A percentile compares a stretch with the other conserved stretches of the same genome.
phyloP scores from a whole-genome alignment of 92 coral and sea anemone genomes.

The Chrysogorgia sp. region DNA sequence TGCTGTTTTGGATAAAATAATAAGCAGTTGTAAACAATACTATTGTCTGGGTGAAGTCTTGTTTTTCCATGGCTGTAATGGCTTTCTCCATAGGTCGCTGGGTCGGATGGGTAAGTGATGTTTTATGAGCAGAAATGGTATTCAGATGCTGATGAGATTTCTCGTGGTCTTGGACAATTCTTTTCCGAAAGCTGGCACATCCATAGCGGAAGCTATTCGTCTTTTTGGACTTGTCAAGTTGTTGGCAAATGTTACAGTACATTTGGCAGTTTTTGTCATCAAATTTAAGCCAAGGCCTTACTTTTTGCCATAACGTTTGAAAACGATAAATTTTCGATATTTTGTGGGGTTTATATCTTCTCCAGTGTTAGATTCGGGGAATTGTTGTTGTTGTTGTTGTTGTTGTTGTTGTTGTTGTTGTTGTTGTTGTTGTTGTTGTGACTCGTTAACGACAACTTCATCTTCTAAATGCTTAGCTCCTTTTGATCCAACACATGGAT shows the following conservation, averaged over 20 bases:
- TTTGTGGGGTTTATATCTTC: too few species aligned
- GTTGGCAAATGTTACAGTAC: constrained; percentile 37
- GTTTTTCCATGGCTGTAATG: constrained; percentile 61
- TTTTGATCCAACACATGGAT: too few species aligned
- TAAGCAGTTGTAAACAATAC: constrained; percentile 55
- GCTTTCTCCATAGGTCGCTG: constrained; percentile 56
- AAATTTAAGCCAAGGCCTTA: constrained; percentile 19
- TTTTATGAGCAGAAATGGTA: constrained; percentile 19
- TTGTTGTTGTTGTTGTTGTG: too few species aligned
- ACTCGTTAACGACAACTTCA: too few species aligned
- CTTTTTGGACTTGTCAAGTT: constrained; percentile 31
- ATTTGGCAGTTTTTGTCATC: constrained; percentile 19
- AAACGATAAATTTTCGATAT: constrained; percentile 14
- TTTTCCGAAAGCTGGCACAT: constrained; percentile 20
- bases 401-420: too few species aligned
- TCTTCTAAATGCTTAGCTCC: too few species aligned
- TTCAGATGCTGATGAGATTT: constrained; percentile 29
- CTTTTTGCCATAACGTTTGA: constrained; percentile 11
- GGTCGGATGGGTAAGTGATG: constrained; percentile 29
- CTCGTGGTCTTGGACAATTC: constrained; percentile 26
- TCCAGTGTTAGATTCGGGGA: too few species aligned
- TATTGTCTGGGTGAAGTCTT: constrained; percentile 17
- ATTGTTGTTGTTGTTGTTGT: too few species aligned
- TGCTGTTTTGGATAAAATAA: constrained; percentile 31
- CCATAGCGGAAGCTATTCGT: constrained; percentile 29